Evolutionary conservation across 2,888 invertebrate species (phyloP), one percentile per base, ranked within the genome.

Genomic region (Hesperia comma): DNA sequence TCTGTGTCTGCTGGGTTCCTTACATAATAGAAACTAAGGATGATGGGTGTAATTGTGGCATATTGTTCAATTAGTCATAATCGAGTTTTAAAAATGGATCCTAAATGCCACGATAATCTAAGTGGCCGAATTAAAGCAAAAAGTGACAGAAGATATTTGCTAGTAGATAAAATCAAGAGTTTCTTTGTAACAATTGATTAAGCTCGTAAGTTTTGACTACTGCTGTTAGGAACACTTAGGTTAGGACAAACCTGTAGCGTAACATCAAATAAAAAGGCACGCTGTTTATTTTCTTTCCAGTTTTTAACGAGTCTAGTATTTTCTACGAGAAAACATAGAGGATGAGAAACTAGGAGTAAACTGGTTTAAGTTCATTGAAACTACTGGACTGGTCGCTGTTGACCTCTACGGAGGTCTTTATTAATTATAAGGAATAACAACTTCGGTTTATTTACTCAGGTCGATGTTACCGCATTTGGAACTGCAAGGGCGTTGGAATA

Each of bases 281-380:
- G 21, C 12, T 15, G 12, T 5, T 12, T 6, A 21, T 10, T 51
- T 51, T 51, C 51, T 51, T 51, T 51, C 51, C 51, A 51, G 51
- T 14, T 21, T 4, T 21, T 14, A 49, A 51, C 51, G 0, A 51
- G 21, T 21, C 19, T 21, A 21, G 21, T 21, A 21, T 51, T 14
- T 51, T 51, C 51, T 51, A 21, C 19, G 60, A 77, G 77, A 80
- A 76, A 74, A 74, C 72, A 72, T 75, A 60, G 61, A 61, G 57
- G 66, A 66, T 58, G 63, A 61, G 53, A 60, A 67, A 61, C 62
- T 58, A 43, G 56, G 17, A 57, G 61, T 54, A 58, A 67, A 70
- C 64, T 15, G 57, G 72, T 74, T 71, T 67, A 43, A 68, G 67
- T 70, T 71, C 70, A 73, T 72, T 72, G 70, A 71, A 71, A 69